Percentiles rank a stretch among this genome's conserved stretches.
phyloP scores from a whole-genome alignment of 2,797 vertebrate species.

The Cottoperca gobio region DNA sequence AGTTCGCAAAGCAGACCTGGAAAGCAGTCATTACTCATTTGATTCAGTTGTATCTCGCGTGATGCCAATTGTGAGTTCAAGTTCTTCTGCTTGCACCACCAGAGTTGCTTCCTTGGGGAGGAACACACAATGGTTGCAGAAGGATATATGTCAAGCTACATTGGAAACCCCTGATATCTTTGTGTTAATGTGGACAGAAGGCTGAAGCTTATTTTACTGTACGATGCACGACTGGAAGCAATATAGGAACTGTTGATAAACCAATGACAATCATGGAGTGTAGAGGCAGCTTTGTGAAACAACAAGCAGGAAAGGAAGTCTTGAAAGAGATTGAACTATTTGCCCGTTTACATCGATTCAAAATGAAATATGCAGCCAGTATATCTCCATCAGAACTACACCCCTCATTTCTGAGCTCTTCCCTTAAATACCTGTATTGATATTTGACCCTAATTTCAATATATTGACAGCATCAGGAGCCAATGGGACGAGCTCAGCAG shows the following conservation, averaged over 20 bases:
- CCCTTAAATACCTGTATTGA: conserved; percentile 4
- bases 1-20: conserved; percentile 44
- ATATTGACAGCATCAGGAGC: conserved; percentile 28
- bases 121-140: conserved; percentile 13
- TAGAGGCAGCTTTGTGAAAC: conserved; percentile 18
- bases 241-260: background rate
- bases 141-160: conserved; percentile 6
- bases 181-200: background rate
- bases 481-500: conserved; percentile 9
- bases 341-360: conserved; percentile 31
- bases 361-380: conserved; percentile 5
- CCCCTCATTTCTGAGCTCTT: conserved; percentile 2
- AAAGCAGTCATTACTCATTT: conserved; percentile 28
- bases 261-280: background rate
- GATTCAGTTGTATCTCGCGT: conserved; percentile 7
- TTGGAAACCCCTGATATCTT: conserved; percentile 25
- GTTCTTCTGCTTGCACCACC: conserved; percentile 14
- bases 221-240: conserved; percentile 7
- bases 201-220: conserved; percentile 36
- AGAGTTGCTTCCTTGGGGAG: conserved; percentile 10
- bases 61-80: conserved; percentile 11
- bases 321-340: background rate
- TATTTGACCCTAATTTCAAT: conserved; percentile 11
- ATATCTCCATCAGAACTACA: conserved; percentile 4
- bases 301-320: background rate